Evolutionary conservation across 1,140 invertebrate genomes (phyloP), one percentile per base, ranked within the genome.

Genomic region (Drosophila varians): DNA sequence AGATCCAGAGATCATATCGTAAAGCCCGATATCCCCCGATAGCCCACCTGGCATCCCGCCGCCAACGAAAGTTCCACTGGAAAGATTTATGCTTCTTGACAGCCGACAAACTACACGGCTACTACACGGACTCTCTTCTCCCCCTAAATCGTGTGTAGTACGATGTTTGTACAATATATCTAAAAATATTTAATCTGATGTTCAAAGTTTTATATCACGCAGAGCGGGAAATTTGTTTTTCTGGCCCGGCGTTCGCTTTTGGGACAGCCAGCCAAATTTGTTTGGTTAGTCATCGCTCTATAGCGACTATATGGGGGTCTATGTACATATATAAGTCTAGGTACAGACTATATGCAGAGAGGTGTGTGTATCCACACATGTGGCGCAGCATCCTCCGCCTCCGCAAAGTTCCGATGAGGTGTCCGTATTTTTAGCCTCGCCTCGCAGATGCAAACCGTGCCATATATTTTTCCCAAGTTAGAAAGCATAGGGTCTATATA

Each of bases 261-360:
- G 38, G 56, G 72, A 74, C 69, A 54, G 77, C 57, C 73, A 76
- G 77, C 78, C 74, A 82, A 71, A 82, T 83, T 83, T 77, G 74
- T 84, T 83, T 74, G 79, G 64, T 86, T 79, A 83, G 70, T 86
- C 79, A 86, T 82, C 48, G 14, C n/a, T 38, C 52, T 61, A 74
- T 49, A 60, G 42, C 14, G 54, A 38, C 53, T 71, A 45, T 46
- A 55, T 65, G 31, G 72, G 52, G 38, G 28, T 47, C 38, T 73
- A 51, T n/a, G n/a, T n/a, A n/a, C n/a, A n/a, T n/a, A n/a, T 68
- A 54, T 69, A 49, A 49, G 48, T 47, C 40, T 48, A 2, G 54
- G 23, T 21, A 21, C n/a, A n/a, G n/a, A 38, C 9, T 45, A 16
- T 55, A n/a, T n/a, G n/a, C n/a, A 49, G 9, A 12, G 28, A 31